A percentile compares a stretch with the other conserved stretches of the same genome.
Evolutionary conservation across 2,888 invertebrate genomes (phyloP).

Genomic region (Cephus pulcher): DNA sequence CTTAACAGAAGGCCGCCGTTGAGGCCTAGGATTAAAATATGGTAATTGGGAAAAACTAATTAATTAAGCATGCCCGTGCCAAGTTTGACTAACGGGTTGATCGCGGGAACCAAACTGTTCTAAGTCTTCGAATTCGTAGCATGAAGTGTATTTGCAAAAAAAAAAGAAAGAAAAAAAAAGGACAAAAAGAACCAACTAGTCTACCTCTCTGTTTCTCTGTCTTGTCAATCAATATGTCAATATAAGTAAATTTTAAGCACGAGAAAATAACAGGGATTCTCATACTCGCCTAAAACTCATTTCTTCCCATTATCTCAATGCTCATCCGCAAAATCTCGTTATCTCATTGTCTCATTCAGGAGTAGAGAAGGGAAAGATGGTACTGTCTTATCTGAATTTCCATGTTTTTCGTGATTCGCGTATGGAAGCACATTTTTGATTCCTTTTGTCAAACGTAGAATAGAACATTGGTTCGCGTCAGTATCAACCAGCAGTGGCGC

Average conservation of each 20-base stretch:
- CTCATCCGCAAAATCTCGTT: background rate
- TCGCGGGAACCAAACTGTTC: conserved; percentile 44
- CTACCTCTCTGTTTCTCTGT: background rate
- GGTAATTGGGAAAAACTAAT: conserved; percentile 74
- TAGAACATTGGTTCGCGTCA: conserved; percentile 55
- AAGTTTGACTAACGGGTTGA: conserved; percentile 33
- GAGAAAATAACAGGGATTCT: conserved; percentile 49
- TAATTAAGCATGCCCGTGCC: conserved; percentile 48
- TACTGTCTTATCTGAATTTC: background rate
- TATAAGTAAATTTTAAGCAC: conserved; percentile 45
- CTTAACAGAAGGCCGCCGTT: conserved; percentile 84
- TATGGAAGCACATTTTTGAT: conserved; percentile 1
- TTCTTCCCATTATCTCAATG: background rate
- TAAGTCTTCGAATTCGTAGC: conserved; percentile 35
- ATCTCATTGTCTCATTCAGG: background rate
- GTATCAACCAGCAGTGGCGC: conserved; percentile 34
- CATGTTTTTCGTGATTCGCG: background rate
- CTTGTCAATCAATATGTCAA: background rate
- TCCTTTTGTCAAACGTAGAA: conserved; percentile 34
- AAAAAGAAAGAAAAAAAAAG: background rate
- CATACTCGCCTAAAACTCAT: conserved; percentile 16
- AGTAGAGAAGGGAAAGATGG: background rate
- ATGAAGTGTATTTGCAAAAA: conserved; percentile 22
- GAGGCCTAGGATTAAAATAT: conserved; percentile 92
- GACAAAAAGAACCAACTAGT: background rate